phyloP scores from a whole-genome alignment of 2,888 invertebrate genomes.

The Mesorhabditis spiculigera region DNA sequence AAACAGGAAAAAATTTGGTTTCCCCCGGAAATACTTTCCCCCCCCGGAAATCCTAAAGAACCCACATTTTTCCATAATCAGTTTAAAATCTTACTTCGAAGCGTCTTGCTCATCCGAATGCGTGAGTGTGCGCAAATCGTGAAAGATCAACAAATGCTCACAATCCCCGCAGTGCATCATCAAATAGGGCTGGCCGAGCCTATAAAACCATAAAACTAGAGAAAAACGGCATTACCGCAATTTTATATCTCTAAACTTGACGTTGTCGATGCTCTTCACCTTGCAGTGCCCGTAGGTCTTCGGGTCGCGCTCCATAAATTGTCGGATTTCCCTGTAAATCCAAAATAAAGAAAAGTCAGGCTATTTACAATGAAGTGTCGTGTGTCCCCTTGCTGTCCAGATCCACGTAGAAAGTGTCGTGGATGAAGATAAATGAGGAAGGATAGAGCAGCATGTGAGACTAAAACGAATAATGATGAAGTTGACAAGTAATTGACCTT shows the following conservation, averaged over 20 bases:
- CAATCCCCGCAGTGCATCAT: slow-evolving; percentile 45
- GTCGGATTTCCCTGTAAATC: not conserved
- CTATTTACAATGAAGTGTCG: not conserved
- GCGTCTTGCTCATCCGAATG: slow-evolving; percentile 40
- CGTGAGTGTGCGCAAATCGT: slow-evolving; percentile 48
- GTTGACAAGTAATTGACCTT: not conserved
- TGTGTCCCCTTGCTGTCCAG: not conserved
- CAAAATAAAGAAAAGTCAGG: not conserved
- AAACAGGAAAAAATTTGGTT: too few species aligned
- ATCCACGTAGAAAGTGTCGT: slow-evolving; percentile 40
- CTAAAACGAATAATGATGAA: not conserved
- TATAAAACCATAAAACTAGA: slow-evolving; percentile 10
- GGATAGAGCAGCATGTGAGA: slow-evolving; percentile 22
- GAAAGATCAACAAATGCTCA: slow-evolving; percentile 46
- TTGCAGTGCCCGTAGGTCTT: not conserved
- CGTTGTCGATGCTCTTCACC: not conserved
- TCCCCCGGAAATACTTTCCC: too few species aligned
- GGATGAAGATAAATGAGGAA: slow-evolving; percentile 37
- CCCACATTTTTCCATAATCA: not conserved
- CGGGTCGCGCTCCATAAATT: not conserved
- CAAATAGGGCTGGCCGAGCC: slow-evolving; percentile 39
- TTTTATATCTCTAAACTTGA: not conserved
- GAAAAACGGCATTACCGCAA: not conserved
- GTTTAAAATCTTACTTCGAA: not conserved
- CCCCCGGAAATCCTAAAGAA: too few species aligned